phyloP scores from a whole-genome alignment of 2,888 invertebrate species.

The Trissolcus japonicus region DNA sequence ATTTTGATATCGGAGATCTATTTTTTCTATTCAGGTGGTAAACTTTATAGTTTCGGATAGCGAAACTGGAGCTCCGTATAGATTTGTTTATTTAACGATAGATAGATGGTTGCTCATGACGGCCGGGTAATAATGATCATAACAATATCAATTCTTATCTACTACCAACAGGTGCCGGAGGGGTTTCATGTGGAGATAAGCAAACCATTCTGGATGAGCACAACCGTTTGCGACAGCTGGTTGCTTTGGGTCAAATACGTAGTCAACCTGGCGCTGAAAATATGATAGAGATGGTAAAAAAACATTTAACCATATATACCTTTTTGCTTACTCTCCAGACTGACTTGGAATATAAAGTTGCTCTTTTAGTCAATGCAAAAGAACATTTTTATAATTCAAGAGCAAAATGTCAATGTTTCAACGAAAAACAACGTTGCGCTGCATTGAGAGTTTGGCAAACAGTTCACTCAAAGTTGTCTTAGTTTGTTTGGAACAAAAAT shows the following conservation, averaged over 20 bases:
- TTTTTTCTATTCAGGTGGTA: too few relatives aligned
- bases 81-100: slow-evolving; percentile 40
- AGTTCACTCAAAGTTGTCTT: too few relatives aligned
- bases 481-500: too few relatives aligned
- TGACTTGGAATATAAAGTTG: not conserved
- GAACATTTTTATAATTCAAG: too few relatives aligned
- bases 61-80: slow-evolving; percentile 5
- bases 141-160: slow-evolving; percentile 51
- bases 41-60: too few relatives aligned
- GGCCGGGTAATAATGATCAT: slow-evolving; percentile 36
- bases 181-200: slow-evolving; percentile 84
- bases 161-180: slow-evolving; percentile 80
- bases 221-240: slow-evolving; percentile 86
- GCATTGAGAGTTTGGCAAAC: too few relatives aligned
- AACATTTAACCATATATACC: too few relatives aligned
- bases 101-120: slow-evolving; percentile 23
- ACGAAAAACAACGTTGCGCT: too few relatives aligned
- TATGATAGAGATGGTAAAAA: slow-evolving; percentile 90
- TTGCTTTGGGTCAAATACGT: slow-evolving; percentile 86
- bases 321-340: too few relatives aligned
- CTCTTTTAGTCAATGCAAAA: too few relatives aligned
- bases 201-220: slow-evolving; percentile 87
- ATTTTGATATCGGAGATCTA: too few relatives aligned
- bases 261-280: slow-evolving; percentile 89
- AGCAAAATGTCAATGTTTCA: too few relatives aligned